Conservation (phyloP, 2,113 vertebrate genomes). For the Scomber colias region DNA sequence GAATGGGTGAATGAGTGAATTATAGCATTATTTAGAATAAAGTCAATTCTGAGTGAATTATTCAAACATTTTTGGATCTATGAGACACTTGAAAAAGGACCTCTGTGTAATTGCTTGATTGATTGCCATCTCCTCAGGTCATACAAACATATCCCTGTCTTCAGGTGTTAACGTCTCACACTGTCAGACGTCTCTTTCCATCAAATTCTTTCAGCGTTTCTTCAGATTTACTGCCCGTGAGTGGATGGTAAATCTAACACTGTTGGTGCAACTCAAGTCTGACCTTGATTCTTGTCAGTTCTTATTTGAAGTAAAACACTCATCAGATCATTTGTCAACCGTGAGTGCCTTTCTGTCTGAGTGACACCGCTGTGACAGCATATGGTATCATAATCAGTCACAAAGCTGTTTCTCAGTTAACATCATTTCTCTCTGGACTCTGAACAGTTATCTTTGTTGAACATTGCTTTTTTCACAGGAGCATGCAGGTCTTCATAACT, state of each 20-base stretch:
- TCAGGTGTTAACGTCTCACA: not conserved
- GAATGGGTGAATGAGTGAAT: not conserved
- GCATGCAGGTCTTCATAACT: conserved; percentile 1
- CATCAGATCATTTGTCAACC: conserved; percentile 79
- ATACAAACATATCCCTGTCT: not conserved
- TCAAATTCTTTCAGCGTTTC: conserved; percentile 8
- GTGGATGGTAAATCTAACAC: conserved; percentile 51
- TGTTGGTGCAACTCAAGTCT: conserved; percentile 38
- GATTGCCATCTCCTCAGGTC: not conserved
- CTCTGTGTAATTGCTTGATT: not conserved
- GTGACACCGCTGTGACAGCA: conserved; percentile 62
- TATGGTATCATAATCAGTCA: conserved; percentile 74
- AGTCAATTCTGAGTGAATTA: conserved; percentile 15
- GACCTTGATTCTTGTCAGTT: conserved; percentile 76
- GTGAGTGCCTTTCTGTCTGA: conserved; percentile 70
- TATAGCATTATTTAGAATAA: conserved; percentile 9
- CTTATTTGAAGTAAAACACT: conserved; percentile 75
- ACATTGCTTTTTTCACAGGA: not conserved
- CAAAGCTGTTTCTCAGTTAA: conserved; percentile 43
- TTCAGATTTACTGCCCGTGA: conserved; percentile 40
- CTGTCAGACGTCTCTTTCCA: not conserved
- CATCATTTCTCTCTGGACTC: conserved; percentile 22
- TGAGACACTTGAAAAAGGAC: not conserved
- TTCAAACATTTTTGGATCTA: conserved; percentile 19
- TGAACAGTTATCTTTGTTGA: conserved; percentile 15